Evolutionary conservation across 2,888 invertebrate genomes (phyloP), one percentile per base, ranked within the genome.

Genomic region (Drosophila putrida): DNA sequence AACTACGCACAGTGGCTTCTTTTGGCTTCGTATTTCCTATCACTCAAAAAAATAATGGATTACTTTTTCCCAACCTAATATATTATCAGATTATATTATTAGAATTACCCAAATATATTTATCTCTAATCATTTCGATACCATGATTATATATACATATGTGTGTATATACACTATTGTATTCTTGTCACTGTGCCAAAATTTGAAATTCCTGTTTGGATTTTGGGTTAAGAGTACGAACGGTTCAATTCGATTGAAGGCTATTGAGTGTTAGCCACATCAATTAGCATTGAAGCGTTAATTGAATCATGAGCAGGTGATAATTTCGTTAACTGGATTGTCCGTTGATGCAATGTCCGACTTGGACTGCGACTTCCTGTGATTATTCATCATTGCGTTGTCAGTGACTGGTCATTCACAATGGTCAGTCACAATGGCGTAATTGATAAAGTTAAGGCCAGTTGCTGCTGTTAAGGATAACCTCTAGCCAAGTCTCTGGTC

Each of bases 321-420:
- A 59, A 75, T 55, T 64, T 49, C 47, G 28, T 44, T 50, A 9
- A 51, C 38, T 44, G 44, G 20, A 28, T 20, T 20, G 0, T 20
- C 20, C 41, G 53, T 20, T 46, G 50, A 39, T 58, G 67, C 49
- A 47, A 25, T 57, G 61, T 57, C 38, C 43, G 60, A 85, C n/a
- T n/a, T n/a, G n/a, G n/a, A n/a, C n/a, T n/a, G n/a, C n/a, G n/a
- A n/a, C 76, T 71, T 72, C 67, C 71, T 51, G 73, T 88, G 82
- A 82, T 85, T 85, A 82, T 85, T 85, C 85, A 87, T 85, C 80
- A 82, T 68, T 47, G 0, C 15, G 15, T n/a, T 75, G 82, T 76
- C 80, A 78, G 62, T 58, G 20, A 20, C 20, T 20, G 60, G 8
- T 50, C 66, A 53, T 65, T 71, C 66, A 64, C 69, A 71, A 63